Evolutionary conservation across 1,140 invertebrate species (phyloP), one percentile per base, ranked within the genome.

Genomic region (Melitaea cinxia): DNA sequence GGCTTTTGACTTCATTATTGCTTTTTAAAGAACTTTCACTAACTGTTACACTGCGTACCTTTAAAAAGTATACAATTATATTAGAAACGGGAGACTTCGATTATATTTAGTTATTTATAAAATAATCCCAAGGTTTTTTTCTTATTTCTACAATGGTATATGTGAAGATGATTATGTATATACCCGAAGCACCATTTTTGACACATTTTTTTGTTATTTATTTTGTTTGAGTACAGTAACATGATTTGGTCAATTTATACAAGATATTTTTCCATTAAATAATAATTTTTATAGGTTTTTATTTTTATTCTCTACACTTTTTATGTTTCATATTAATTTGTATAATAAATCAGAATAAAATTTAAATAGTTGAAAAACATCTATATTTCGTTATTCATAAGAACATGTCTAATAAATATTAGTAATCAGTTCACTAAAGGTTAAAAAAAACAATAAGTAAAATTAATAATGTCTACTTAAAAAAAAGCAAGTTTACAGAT

Each of bases 141-240:
- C 65, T 72, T 72, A 75, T 45, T 49, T 54, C 64, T 69, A 68
- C 35, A 24, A 61, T 62, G 59, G 62, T 63, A 61, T 35, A 67
- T 52, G 50, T 55, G 63, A 62, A 70, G 23, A 56, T 55, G 63
- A 68, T 70, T 72, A 72, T 69, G 56, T 64, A 70, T 85, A 86
- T 78, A 87, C 66, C 72, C 58, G 28, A 71, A 88, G 87, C 87
- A 89, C 87, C 87, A 73, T 78, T 77, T 87, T 89, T 85, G 81
- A 84, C 83, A 89, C 80, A 79, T 33, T 73, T 68, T 72, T 70
- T 73, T 69, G 21, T 23, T 47, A 12, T 69, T 78, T 33, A 26
- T 33, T 69, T 78, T 33, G 6, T 33, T 68, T 75, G 78, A 71
- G 75, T 61, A 77, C 60, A 73, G 21, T 55, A 45, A 28, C 17